A percentile compares a stretch with the other conserved stretches of the same genome.
These are phyloP conservation scores for Agonopterix alstromeriana DNA, from an alignment of 2,888 invertebrate genomes.

Conservation along the genomic window DNA sequence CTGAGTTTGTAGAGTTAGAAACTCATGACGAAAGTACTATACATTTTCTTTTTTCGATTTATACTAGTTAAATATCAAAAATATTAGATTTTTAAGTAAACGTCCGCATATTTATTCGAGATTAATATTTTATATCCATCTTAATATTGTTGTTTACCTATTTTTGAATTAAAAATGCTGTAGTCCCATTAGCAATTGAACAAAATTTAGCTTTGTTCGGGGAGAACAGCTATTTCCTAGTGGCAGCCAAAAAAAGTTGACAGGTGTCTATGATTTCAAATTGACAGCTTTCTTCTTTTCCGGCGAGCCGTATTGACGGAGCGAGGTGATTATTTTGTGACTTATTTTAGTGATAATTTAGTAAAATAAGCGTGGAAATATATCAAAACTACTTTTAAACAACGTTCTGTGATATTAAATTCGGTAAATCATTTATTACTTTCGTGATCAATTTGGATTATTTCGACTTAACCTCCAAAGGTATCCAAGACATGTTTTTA, in stretches of 20 bases:
- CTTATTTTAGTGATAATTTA: conserved; percentile 3
- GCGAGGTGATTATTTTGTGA: conserved; percentile 36
- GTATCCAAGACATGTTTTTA: conserved; percentile 5
- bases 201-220: no score
- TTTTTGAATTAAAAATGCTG: no score
- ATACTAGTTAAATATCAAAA: no score
- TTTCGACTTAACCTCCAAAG: conserved; percentile 28
- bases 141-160: no score
- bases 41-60: no score
- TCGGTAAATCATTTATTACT: conserved; percentile 7
- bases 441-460: conserved; percentile 36
- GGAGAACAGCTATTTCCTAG: no score
- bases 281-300: conserved; percentile 21
- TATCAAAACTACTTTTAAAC: not conserved
- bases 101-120: no score
- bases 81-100: no score
- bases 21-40: no score
- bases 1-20: no score
- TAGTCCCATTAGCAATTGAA: no score
- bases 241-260: not conserved
- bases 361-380: conserved; percentile 18
- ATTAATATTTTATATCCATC: no score
- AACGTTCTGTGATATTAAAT: not conserved
- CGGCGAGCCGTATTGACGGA: conserved; percentile 46
- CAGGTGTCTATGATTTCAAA: not conserved